phyloP scores from a whole-genome alignment of 1,140 invertebrate genomes.

The Ylistrum balloti region DNA sequence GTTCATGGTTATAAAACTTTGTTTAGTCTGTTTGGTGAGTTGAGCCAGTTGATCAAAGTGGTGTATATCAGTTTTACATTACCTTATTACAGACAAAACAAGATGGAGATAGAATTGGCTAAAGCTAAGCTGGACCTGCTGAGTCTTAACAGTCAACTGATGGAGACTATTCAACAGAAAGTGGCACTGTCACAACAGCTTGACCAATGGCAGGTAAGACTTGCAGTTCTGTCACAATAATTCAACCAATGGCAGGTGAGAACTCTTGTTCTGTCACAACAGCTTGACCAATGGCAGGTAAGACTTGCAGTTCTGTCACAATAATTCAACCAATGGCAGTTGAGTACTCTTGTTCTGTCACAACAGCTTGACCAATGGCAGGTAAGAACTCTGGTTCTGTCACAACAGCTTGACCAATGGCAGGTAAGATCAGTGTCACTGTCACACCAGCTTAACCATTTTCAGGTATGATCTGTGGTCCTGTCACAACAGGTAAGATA shows the following conservation, averaged over 20 bases:
- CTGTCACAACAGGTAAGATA: conserved; percentile 90
- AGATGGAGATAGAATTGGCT: conserved; percentile 93
- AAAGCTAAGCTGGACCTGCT: conserved; percentile 94
- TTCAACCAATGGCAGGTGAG: conserved; percentile 97
- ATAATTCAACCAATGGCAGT: conserved; percentile 96
- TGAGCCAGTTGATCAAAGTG: too few relatives aligned
- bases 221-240: conserved; percentile 77
- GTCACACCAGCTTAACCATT: conserved; percentile 80
- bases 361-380: conserved; percentile 97
- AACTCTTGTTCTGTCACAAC: conserved; percentile 97
- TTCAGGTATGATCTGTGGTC: conserved; percentile 91
- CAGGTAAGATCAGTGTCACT: conserved; percentile 85
- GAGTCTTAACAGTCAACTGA: conserved; percentile 95
- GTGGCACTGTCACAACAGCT: conserved; percentile 96
- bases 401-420: conserved; percentile 86
- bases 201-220: conserved; percentile 96
- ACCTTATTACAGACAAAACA: conserved; percentile 87
- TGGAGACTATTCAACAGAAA: conserved; percentile 97
- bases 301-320: conserved; percentile 83
- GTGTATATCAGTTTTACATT: too few relatives aligned
- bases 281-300: conserved; percentile 97
- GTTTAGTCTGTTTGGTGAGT: too few relatives aligned
- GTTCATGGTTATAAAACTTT: too few relatives aligned
- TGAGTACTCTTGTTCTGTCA: conserved; percentile 90
- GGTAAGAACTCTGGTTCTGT: not conserved